phyloP scores from a whole-genome alignment of 2,888 invertebrate genomes.

The Trichogramma evanescens region DNA sequence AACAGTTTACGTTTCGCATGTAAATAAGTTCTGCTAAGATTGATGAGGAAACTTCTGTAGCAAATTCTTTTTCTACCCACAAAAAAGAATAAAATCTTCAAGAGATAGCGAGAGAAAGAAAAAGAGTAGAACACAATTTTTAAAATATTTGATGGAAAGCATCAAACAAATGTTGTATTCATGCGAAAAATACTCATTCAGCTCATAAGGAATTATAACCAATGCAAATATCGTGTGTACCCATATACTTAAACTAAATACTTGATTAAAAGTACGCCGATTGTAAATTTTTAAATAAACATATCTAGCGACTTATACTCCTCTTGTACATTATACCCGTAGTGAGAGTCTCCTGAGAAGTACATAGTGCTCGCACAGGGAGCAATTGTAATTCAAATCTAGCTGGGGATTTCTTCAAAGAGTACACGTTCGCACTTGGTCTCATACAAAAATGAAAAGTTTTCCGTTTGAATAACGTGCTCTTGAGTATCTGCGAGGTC shows the following conservation, averaged over 20 bases:
- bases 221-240: too few species aligned
- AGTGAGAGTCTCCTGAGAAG: neutral
- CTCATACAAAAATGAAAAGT: too few species aligned
- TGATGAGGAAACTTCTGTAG: conserved; percentile 14
- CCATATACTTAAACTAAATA: neutral
- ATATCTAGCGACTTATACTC: neutral
- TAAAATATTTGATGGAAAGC: conserved; percentile 12
- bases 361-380: neutral
- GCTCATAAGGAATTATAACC: too few species aligned
- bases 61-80: neutral
- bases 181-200: too few species aligned
- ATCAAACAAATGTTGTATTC: too few species aligned
- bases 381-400: too few species aligned
- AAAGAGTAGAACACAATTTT: neutral
- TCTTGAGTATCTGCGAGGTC: too few species aligned
- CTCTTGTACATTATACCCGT: neutral
- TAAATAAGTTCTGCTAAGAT: conserved; percentile 11
- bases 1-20: conserved; percentile 3
- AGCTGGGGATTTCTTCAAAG: too few species aligned
- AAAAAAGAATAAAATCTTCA: neutral
- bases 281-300: conserved; percentile 10
- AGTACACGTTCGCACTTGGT: too few species aligned
- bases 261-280: conserved; percentile 10
- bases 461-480: too few species aligned
- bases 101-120: neutral